These are phyloP conservation scores for Sebastes fasciatus DNA, from an alignment of 2,113 vertebrate species.

Conservation along the genomic window DNA sequence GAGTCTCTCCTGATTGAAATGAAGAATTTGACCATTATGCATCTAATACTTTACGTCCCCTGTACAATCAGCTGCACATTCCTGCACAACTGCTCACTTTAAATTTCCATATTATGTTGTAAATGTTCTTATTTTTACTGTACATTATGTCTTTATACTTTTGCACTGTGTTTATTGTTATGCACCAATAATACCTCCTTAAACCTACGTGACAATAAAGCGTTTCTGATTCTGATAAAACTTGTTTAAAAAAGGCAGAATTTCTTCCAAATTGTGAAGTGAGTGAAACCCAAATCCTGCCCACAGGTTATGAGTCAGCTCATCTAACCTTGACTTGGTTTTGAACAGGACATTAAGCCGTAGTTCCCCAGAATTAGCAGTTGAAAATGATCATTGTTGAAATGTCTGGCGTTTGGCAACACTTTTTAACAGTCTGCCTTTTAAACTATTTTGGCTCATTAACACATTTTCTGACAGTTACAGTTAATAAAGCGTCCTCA, in stretches of 20 bases:
- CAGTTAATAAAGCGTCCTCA: background rate
- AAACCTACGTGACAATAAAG: too few species aligned
- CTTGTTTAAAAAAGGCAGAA: background rate
- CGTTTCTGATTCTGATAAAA: background rate
- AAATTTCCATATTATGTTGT: too few species aligned
- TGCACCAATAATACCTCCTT: too few species aligned
- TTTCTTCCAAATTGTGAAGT: background rate
- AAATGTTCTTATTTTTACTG: too few species aligned
- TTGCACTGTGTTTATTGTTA: too few species aligned
- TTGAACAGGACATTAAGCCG: background rate
- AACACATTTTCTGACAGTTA: background rate
- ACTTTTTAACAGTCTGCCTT: background rate
- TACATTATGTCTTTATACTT: too few species aligned
- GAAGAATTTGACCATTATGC: background rate
- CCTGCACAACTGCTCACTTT: too few species aligned
- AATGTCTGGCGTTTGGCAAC: too few species aligned
- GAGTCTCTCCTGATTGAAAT: too few species aligned
- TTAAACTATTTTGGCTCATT: constrained; percentile 6
- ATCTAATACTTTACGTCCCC: too few species aligned
- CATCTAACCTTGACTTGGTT: background rate
- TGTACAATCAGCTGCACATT: too few species aligned
- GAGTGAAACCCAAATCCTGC: background rate
- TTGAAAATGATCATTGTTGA: background rate
- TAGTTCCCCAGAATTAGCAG: background rate
- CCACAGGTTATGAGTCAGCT: background rate